These are phyloP conservation scores for Orthosia incerta DNA, from an alignment of 2,888 invertebrate genomes.

Conservation along the genomic window DNA sequence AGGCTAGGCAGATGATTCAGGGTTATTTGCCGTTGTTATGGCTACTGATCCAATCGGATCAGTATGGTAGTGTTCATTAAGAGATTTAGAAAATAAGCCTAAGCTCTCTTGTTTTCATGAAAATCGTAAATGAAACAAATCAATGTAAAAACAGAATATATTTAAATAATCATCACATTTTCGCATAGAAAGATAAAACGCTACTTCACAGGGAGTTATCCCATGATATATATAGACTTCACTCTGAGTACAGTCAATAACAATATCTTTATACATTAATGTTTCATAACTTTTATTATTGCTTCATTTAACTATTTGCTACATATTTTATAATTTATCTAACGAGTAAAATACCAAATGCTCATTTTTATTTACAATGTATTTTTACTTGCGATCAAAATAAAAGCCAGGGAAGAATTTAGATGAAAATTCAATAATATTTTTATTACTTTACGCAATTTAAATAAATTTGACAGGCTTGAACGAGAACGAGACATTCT, in stretches of 20 bases:
- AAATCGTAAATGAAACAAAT: conserved; percentile 72
- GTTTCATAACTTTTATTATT: conserved; percentile 36
- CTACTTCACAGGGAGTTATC: conserved; percentile 73
- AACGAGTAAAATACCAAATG: conserved; percentile 19
- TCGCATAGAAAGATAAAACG: conserved; percentile 83
- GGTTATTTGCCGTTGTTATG: too few species aligned
- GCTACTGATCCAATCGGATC: too few species aligned
- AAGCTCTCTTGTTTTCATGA: neutral
- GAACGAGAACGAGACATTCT: too few species aligned
- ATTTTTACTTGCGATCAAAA: conserved; percentile 9
- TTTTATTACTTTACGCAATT: neutral
- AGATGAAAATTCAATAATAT: neutral
- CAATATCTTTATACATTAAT: conserved; percentile 24
- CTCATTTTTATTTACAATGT: conserved; percentile 29
- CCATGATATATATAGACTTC: conserved; percentile 39
- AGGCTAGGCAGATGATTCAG: too few species aligned
- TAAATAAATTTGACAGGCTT: conserved; percentile 1
- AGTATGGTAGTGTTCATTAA: neutral
- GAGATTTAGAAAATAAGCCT: neutral
- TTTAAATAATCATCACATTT: conserved; percentile 84
- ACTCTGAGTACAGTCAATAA: conserved; percentile 52
- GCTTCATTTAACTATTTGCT: conserved; percentile 39
- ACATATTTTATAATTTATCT: conserved; percentile 17
- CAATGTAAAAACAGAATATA: conserved; percentile 82
- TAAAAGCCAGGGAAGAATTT: neutral